Base-by-base conservation (phyloP, 2,797 vertebrate genomes). In the Lutjanus argentimaculatus region DNA sequence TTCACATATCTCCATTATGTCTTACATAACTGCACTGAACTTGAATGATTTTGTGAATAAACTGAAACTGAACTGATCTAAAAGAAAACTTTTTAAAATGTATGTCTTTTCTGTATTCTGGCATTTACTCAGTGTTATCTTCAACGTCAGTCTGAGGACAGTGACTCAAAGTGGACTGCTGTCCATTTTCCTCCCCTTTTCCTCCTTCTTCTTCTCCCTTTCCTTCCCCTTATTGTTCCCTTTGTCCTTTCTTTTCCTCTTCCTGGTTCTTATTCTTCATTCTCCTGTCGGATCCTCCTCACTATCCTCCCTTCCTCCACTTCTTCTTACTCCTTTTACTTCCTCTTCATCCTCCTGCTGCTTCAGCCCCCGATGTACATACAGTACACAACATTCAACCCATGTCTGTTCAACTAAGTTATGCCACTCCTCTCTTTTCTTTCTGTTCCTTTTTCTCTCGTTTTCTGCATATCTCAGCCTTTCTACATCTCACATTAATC, bases 181-280 rank as follows among this genome's bases (percentile, higher is more conserved):
- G 30, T 42, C 16, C 25, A 12, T 62, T 25, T 67, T 71, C 53
- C n/a, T 72, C 53, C 42, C 25, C 15, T 64, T 72, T 55, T 49
- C 8, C 78, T 43, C 64, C 66, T 49, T 22, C 68, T 67, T 36
- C 21, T 67, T 43, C 58, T 64, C 42, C 57, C 1, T 6, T 62
- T 77, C 59, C 72, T 89, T 85, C 74, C 46, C 43, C n/a, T 64
- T 12, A 82, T 87, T 87, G 80, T 87, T 86, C 70, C 36, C 21
- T 69, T 73, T 68, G 43, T 83, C 68, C 21, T 75, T 49, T 85
- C 62, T 83, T 77, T 86, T 66, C 55, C 75, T 67, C 55, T 78
- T 86, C 77, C 63, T 77, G 75, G 40, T 79, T 77, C 55, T 64
- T 72, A 21, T 67, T 83, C 62, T 80, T 77, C 45, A 67, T 78